Conservation (phyloP, 2,888 invertebrate species). For the Cheilosia soror region DNA sequence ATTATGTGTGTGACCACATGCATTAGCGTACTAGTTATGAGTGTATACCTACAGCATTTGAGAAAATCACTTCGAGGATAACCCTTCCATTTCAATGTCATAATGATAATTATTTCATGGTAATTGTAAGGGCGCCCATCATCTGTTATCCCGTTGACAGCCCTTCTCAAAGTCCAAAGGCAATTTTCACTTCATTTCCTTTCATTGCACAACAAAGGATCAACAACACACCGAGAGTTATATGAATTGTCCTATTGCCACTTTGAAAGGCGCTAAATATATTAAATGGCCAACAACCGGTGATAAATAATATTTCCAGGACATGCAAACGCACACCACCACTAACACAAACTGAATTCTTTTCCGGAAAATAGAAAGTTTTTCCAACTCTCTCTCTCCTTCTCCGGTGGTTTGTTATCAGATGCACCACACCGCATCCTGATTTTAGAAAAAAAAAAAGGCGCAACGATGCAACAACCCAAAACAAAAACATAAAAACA, state of each 20-base stretch:
- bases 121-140: constrained; percentile 17
- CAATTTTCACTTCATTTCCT: constrained; percentile 61
- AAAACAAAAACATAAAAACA: constrained; percentile 43
- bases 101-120: constrained; percentile 15
- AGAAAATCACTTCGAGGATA: constrained; percentile 17
- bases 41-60: not conserved
- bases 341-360: not conserved
- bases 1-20: constrained; percentile 44
- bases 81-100: constrained; percentile 32
- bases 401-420: constrained; percentile 69
- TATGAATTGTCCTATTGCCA: constrained; percentile 57
- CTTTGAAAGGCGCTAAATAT: constrained; percentile 68
- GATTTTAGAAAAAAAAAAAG: constrained; percentile 43
- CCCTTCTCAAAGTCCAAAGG: constrained; percentile 43
- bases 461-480: constrained; percentile 50
- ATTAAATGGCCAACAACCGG: constrained; percentile 55
- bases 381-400: constrained; percentile 33
- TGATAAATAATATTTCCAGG: constrained; percentile 62
- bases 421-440: constrained; percentile 66
- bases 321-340: constrained; percentile 39
- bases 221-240: constrained; percentile 54
- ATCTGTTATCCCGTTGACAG: constrained; percentile 67
- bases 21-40: not conserved
- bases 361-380: constrained; percentile 64
- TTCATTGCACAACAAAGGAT: constrained; percentile 64